phyloP scores from a whole-genome alignment of 2,888 invertebrate species.

The Spatulosminthurus flaviceps region DNA sequence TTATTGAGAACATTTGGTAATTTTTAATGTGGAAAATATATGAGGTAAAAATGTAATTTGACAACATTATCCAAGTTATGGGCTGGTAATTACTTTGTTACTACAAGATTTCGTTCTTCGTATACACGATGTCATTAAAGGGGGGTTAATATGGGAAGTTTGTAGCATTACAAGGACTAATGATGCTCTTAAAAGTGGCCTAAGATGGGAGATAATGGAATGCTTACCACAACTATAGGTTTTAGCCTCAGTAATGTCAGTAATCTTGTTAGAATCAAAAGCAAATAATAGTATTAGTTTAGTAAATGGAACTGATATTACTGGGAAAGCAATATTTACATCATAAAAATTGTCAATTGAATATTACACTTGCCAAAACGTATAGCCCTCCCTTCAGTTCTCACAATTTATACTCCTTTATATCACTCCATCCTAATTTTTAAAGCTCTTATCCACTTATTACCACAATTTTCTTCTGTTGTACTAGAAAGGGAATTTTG shows the following conservation, averaged over 20 bases:
- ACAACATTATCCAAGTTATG: conserved; percentile 1
- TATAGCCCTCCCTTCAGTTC: no score
- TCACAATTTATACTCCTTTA: neutral
- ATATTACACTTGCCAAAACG: neutral
- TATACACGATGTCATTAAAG: neutral
- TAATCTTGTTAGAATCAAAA: conserved; percentile 2
- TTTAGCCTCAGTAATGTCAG: neutral
- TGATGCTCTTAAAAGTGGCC: conserved; percentile 5
- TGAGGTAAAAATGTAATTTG: conserved; percentile 16
- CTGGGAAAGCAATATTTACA: neutral
- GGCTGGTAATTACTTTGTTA: conserved; percentile 7
- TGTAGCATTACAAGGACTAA: neutral
- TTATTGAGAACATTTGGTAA: neutral
- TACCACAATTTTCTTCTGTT: no score
- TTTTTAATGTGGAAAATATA: conserved; percentile 3
- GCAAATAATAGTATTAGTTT: neutral
- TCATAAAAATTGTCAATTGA: neutral
- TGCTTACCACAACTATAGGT: neutral
- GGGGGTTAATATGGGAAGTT: neutral
- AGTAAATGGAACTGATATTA: neutral
- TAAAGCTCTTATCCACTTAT: no score
- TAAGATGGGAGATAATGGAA: neutral
- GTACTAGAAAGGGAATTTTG: no score
- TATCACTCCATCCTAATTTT: no score
- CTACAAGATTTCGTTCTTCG: neutral